Conservation (phyloP, 2,797 vertebrate genomes). For the Psittacula derbiana region DNA sequence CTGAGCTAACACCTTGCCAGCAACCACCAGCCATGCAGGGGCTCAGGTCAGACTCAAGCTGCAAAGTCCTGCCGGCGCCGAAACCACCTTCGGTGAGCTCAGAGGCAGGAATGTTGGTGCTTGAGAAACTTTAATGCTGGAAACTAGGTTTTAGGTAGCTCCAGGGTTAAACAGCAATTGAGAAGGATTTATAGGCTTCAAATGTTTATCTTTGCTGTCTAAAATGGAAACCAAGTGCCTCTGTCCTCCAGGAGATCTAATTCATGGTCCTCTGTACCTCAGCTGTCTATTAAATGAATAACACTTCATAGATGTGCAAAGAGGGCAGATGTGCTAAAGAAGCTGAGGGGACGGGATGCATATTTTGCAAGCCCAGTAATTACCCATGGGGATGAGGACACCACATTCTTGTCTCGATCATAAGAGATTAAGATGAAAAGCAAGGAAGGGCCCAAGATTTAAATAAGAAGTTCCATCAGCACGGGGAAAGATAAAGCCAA, state of each 20-base stretch:
- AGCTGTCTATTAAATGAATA: neutral
- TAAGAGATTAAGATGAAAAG: neutral
- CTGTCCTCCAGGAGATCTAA: neutral
- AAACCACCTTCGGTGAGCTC: neutral
- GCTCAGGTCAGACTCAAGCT: neutral
- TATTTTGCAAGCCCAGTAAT: neutral
- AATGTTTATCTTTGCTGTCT: neutral
- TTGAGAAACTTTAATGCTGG: neutral
- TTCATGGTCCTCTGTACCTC: neutral
- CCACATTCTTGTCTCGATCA: neutral
- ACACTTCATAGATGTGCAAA: rapidly evolving
- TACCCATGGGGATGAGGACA: neutral
- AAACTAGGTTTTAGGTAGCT: neutral
- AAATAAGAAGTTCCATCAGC: neutral
- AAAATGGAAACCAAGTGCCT: neutral
- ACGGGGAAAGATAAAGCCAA: neutral
- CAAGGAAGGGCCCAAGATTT: neutral
- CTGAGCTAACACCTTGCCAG: rapidly evolving
- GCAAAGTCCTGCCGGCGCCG: neutral
- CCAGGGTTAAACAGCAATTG: neutral
- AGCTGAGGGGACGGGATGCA: neutral
- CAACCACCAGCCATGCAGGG: neutral
- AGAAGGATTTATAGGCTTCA: neutral
- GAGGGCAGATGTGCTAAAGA: neutral
- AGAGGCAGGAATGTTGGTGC: neutral